phyloP scores from a whole-genome alignment of 35 echinoderm and acorn worm genomes.

The Lytechinus pictus region DNA sequence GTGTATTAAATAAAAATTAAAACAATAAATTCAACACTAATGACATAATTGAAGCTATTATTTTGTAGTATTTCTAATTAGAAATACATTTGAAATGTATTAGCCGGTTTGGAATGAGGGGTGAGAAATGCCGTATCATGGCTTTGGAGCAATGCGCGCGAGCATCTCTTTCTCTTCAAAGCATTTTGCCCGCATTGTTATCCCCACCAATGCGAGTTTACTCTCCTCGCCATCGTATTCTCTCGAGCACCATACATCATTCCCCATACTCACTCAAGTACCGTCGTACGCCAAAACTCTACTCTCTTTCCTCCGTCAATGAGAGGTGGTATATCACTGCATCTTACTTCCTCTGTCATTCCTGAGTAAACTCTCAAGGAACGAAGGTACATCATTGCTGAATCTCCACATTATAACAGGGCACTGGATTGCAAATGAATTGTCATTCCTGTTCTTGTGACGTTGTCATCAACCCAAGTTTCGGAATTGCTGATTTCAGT shows the following conservation, averaged over 20 bases:
- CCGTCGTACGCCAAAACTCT: not conserved
- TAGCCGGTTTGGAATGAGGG: not conserved
- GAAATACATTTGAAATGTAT: not conserved
- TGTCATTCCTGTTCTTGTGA: not conserved
- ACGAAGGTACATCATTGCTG: not conserved
- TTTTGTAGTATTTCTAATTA: not conserved
- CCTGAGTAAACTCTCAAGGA: not conserved
- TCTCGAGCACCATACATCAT: not conserved
- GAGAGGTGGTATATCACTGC: not conserved
- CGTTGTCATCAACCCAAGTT: not conserved
- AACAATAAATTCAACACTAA: no score
- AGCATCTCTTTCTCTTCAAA: not conserved
- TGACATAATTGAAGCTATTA: no score
- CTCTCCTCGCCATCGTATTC: not conserved
- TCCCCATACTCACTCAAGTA: not conserved
- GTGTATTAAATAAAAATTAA: no score
- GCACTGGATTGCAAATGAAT: not conserved
- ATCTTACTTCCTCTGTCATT: not conserved
- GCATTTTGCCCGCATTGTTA: not conserved
- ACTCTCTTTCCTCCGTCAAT: not conserved
- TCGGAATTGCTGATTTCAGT: not conserved
- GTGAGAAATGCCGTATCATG: not conserved
- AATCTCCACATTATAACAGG: not conserved
- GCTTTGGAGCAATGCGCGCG: not conserved
- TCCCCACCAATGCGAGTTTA: not conserved